Evolutionary conservation across 2,888 invertebrate species (phyloP), one percentile per base, ranked within the genome.

Genomic region (Microplitis deprimator): DNA sequence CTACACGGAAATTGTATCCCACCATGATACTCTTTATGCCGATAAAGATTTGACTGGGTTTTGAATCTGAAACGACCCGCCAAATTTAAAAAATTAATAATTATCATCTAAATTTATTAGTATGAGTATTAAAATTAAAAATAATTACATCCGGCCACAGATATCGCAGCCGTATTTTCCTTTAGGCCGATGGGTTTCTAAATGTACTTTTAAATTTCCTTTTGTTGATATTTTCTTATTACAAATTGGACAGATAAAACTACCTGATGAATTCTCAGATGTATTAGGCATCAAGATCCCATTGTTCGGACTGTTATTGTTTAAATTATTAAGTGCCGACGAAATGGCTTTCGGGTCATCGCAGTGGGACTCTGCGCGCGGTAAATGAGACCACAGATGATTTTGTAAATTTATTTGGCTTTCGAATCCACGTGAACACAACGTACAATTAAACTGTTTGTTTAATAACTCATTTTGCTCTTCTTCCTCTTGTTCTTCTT

Each of bases 131-230:
- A 69, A 41, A 67, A 72, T 38, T 5, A 13, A 6, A 29, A 29
- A 65, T 82, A 91, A 93, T 92, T 89, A 94, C 94, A 92, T 91
- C 91, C 94, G 90, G 79, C 93, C 93, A 89, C 94, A 94, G 82
- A 93, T 91, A 85, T 93, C 92, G 84, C 93, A 93, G 70, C 90
- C 92, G 84, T 94, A 94, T 86, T 92, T 91, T 80, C 93, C 93
- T 85, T 91, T 92, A 78, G 92, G 92, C 84, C 92, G 91, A 86
- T 93, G 94, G 39, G 92, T 91, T 86, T 93, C 93, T 79, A 94
- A 87, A 88, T 94, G 94, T 71, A 91, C 91, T 85, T 94, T 92
- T 68, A 94, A 89, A 85, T 93, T 93, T 80, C 91, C 91, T 89
- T 93, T 93, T 13, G 92, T 92, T 41, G 92, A 92, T 87, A 93